Evolutionary conservation across 2,888 invertebrate genomes (phyloP).

Genomic region (Rhagonycha lutea): DNA sequence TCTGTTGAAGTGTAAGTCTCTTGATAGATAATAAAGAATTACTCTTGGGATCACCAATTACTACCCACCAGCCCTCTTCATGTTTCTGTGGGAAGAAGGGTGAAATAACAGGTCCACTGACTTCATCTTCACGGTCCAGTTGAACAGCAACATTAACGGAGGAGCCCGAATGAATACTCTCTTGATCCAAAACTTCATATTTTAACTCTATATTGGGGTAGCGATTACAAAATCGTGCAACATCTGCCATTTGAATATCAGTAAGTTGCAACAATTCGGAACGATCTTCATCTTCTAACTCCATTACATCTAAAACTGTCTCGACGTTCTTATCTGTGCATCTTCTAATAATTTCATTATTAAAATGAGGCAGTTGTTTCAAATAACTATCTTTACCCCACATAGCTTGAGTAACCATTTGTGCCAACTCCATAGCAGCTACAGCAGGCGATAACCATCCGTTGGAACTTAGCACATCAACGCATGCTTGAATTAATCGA

Average conservation of each 20-base stretch:
- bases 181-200: slow-evolving; percentile 86
- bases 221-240: slow-evolving; percentile 97
- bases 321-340: slow-evolving; percentile 92
- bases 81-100: slow-evolving; percentile 97
- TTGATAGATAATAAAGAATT: slow-evolving; percentile 97
- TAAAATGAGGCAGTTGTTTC: slow-evolving; percentile 96
- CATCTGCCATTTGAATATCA: slow-evolving; percentile 93
- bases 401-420: slow-evolving; percentile 99
- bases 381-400: slow-evolving; percentile 99
- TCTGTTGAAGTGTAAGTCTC: slow-evolving; percentile 90
- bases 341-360: slow-evolving; percentile 82
- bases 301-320: slow-evolving; percentile 95
- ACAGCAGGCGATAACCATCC: slow-evolving; percentile 99
- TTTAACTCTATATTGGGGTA: slow-evolving; percentile 98
- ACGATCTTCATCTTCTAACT: slow-evolving; percentile 89
- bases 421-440: slow-evolving; percentile 98
- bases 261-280: slow-evolving; percentile 77
- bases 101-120: slow-evolving; percentile 95
- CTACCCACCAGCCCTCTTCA: slow-evolving; percentile 97
- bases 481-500: slow-evolving; percentile 91
- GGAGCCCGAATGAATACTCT: slow-evolving; percentile 77
- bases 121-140: slow-evolving; percentile 95
- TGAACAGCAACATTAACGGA: slow-evolving; percentile 89
- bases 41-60: slow-evolving; percentile 93
- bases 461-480: slow-evolving; percentile 90